phyloP scores from a whole-genome alignment of 2,797 vertebrate genomes.

The Babyrousa celebensis region DNA sequence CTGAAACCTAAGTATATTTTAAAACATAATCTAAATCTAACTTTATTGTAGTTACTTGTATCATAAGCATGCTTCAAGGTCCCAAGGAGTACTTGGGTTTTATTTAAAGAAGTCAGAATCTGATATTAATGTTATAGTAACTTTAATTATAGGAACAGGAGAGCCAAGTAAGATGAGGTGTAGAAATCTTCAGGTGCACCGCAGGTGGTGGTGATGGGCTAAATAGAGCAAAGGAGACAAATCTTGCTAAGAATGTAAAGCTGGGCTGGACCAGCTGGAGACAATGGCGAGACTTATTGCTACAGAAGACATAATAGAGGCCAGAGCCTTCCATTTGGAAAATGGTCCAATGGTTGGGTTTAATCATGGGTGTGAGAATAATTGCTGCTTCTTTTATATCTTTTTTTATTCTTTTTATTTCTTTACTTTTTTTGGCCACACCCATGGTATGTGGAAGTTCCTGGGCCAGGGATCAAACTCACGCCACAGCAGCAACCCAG shows the following conservation, averaged over 20 bases:
- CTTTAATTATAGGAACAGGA: not conserved
- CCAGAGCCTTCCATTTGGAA: not conserved
- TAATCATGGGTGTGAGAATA: not conserved
- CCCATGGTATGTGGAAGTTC: no score
- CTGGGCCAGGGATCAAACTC: no score
- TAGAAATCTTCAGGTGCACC: not conserved
- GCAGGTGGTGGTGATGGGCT: no score
- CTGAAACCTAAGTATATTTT: not conserved
- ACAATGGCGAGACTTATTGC: fast-evolving
- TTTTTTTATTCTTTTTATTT: no score
- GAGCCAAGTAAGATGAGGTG: not conserved
- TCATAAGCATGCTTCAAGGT: not conserved
- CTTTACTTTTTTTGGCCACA: no score
- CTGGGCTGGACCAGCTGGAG: not conserved
- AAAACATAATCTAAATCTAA: not conserved
- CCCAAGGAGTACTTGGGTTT: not conserved
- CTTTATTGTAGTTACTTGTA: not conserved
- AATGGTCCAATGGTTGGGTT: not conserved
- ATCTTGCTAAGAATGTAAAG: not conserved
- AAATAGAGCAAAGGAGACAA: not conserved
- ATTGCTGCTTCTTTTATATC: not conserved
- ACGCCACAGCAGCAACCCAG: no score
- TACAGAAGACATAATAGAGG: not conserved
- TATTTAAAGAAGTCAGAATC: not conserved
- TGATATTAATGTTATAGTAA: not conserved